A percentile compares a stretch with the other conserved stretches of the same genome.
These are phyloP conservation scores for Lepilemur ruficaudatus DNA, from an alignment of 2,797 vertebrate genomes.

Conservation along the genomic window DNA sequence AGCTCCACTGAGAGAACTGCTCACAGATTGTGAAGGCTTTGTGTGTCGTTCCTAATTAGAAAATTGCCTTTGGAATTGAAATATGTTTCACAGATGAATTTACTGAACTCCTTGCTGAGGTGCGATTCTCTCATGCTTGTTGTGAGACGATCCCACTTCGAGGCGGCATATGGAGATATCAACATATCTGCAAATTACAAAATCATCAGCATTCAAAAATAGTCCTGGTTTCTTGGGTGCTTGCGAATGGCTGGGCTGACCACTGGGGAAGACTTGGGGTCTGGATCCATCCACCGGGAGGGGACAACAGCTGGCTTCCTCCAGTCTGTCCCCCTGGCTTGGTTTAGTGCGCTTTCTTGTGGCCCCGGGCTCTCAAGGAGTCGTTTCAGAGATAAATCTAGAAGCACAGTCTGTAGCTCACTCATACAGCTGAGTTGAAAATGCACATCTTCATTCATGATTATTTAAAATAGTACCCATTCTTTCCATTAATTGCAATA, in stretches of 20 bases:
- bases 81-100: conserved; percentile 64
- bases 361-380: not conserved
- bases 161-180: conserved; percentile 29
- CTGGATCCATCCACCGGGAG: not conserved
- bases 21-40: conserved; percentile 45
- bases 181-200: not conserved
- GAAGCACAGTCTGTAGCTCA: not conserved
- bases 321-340: not conserved
- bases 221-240: not conserved
- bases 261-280: not conserved
- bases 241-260: not conserved
- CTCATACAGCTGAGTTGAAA: not conserved
- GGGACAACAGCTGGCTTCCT: not conserved
- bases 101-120: conserved; percentile 17
- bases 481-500: not conserved
- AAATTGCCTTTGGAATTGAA: conserved; percentile 70
- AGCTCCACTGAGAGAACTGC: conserved; percentile 15
- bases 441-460: not conserved
- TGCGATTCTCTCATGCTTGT: not conserved
- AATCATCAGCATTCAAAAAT: not conserved
- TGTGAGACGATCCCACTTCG: not conserved
- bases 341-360: not conserved
- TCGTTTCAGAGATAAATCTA: not conserved
- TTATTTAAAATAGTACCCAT: not conserved
- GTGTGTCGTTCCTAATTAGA: conserved; percentile 64